Conservation (phyloP, 1,140 invertebrate genomes). For the Hyles vespertilio region DNA sequence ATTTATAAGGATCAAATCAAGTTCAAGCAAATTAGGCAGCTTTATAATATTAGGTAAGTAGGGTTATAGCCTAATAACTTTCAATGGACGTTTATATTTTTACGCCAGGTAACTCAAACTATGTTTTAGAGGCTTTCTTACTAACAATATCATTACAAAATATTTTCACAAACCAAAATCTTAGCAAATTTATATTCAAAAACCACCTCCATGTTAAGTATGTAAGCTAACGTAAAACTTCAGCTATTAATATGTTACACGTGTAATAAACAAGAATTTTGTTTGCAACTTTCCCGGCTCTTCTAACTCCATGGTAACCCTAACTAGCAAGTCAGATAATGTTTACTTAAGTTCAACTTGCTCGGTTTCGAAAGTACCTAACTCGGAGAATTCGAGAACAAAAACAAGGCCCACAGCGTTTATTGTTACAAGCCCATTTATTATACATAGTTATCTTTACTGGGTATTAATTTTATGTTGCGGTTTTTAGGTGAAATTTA, state of each 20-base stretch:
- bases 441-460: conserved; percentile 40
- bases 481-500: conserved; percentile 3
- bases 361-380: conserved; percentile 10
- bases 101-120: too few species aligned
- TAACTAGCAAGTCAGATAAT: conserved; percentile 25
- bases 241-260: neutral
- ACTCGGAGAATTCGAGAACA: conserved; percentile 31
- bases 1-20: too few species aligned
- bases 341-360: conserved; percentile 30
- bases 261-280: neutral
- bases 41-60: too few species aligned
- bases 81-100: too few species aligned
- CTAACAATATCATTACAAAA: too few species aligned
- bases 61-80: too few species aligned
- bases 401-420: conserved; percentile 46
- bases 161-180: too few species aligned
- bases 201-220: too few species aligned
- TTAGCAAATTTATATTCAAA: too few species aligned
- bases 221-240: neutral
- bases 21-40: too few species aligned
- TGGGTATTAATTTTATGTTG: conserved; percentile 43
- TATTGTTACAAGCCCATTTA: conserved; percentile 53
- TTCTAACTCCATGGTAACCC: neutral
- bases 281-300: neutral
- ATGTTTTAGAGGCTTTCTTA: too few species aligned